These are phyloP conservation scores for Drosophila meridionalis DNA, from an alignment of 2,888 invertebrate species.

Conservation along the genomic window DNA sequence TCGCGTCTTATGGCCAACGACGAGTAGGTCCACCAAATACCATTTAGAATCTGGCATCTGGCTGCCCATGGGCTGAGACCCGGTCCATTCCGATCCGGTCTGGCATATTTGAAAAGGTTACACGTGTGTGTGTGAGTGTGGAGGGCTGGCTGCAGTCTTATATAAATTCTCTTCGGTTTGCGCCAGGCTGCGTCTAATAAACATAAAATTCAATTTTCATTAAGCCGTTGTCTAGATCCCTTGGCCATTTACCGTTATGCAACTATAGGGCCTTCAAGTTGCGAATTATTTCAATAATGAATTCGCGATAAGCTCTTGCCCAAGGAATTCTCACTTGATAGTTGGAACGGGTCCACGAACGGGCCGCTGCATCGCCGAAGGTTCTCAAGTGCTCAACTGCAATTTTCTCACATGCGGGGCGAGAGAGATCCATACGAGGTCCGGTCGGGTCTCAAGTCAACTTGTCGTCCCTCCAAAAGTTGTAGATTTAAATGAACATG, in stretches of 20 bases:
- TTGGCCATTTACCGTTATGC: slow-evolving; percentile 66
- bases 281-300: slow-evolving; percentile 80
- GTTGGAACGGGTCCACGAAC: slow-evolving; percentile 27
- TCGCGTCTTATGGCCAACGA: slow-evolving; percentile 35
- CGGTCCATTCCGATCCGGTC: slow-evolving; percentile 33
- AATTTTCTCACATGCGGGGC: slow-evolving; percentile 77
- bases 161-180: background rate
- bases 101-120: slow-evolving; percentile 70
- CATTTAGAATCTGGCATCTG: slow-evolving; percentile 57
- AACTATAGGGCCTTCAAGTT: slow-evolving; percentile 58
- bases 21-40: slow-evolving; percentile 41
- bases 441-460: slow-evolving; percentile 63
- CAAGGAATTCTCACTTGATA: slow-evolving; percentile 71
- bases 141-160: slow-evolving; percentile 47
- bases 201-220: slow-evolving; percentile 81
- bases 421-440: slow-evolving; percentile 38
- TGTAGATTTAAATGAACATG: slow-evolving; percentile 83
- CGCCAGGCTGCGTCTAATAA: slow-evolving; percentile 65
- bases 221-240: slow-evolving; percentile 76
- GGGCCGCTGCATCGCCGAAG: slow-evolving; percentile 45
- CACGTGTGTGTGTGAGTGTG: slow-evolving; percentile 15
- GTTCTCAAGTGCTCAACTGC: slow-evolving; percentile 77
- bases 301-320: slow-evolving; percentile 76
- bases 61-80: slow-evolving; percentile 24
- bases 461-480: slow-evolving; percentile 81